Percentiles rank a stretch among this genome's conserved stretches.
Evolutionary conservation across 2,113 vertebrate species (phyloP).

Genomic region (Cygnus atratus): DNA sequence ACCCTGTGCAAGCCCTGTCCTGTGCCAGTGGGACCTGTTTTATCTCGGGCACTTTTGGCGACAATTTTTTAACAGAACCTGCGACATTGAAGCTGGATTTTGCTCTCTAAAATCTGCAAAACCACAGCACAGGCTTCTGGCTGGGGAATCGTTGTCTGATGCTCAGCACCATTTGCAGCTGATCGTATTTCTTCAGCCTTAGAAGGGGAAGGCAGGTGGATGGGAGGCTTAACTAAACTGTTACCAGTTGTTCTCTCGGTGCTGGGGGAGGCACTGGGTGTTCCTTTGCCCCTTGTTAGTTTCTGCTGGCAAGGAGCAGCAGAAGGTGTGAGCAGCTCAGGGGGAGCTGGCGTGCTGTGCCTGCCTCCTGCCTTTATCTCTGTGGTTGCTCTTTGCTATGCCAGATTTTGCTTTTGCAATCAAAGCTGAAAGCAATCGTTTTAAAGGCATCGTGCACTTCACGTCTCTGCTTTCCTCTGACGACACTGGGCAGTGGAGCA

Average conservation of each 20-base stretch:
- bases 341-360: neutral
- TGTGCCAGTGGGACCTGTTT: no score
- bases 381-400: neutral
- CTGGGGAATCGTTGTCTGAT: neutral
- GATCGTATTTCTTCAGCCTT: neutral
- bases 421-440: neutral
- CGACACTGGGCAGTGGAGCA: neutral
- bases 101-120: neutral
- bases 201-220: neutral
- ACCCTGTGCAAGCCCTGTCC: accelerated
- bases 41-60: neutral
- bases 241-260: neutral
- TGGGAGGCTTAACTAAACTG: neutral
- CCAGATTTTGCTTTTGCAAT: constrained; percentile 26
- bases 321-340: neutral
- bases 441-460: neutral
- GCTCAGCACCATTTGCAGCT: neutral
- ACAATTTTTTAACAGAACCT: neutral
- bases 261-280: neutral
- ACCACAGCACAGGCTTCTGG: neutral
- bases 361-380: neutral
- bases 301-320: neutral
- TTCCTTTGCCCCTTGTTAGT: neutral
- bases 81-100: neutral
- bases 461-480: neutral